A percentile compares a stretch with the other conserved stretches of the same genome.
These are phyloP conservation scores for Lordiphosa fenestrarum DNA, from an alignment of 2,888 invertebrate genomes.

Conservation along the genomic window DNA sequence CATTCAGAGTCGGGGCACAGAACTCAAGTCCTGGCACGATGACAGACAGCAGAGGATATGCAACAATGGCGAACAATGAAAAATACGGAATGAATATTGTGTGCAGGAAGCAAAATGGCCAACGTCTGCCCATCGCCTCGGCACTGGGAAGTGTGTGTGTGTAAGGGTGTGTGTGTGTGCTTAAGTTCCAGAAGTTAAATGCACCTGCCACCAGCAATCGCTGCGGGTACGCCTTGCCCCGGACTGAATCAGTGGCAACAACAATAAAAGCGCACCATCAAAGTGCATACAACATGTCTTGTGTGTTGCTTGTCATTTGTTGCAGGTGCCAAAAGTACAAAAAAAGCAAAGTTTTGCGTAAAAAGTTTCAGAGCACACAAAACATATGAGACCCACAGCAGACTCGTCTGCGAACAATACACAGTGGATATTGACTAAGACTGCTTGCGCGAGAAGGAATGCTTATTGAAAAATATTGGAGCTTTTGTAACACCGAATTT, in stretches of 20 bases:
- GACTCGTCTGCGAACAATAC: neutral
- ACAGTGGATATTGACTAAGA: slow-evolving; percentile 4
- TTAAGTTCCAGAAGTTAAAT: slow-evolving; percentile 70
- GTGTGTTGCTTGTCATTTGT: slow-evolving; percentile 29
- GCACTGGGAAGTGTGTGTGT: slow-evolving; percentile 29
- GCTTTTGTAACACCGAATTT: no score
- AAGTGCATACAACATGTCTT: slow-evolving; percentile 33
- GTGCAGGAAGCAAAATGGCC: slow-evolving; percentile 52
- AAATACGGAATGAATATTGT: slow-evolving; percentile 43
- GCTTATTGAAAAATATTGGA: no score
- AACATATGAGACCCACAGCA: slow-evolving; percentile 1
- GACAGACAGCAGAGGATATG: slow-evolving; percentile 26
- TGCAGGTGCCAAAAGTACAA: slow-evolving; percentile 53
- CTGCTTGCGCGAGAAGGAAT: no score
- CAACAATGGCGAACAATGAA: slow-evolving; percentile 54
- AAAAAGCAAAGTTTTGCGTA: slow-evolving; percentile 26
- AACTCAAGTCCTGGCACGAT: slow-evolving; percentile 19
- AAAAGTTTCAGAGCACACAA: slow-evolving; percentile 9
- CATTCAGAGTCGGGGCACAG: slow-evolving; percentile 19
- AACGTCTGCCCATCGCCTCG: slow-evolving; percentile 28
- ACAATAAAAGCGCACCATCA: slow-evolving; percentile 39
- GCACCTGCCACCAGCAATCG: slow-evolving; percentile 59
- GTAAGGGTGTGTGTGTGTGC: slow-evolving; percentile 36
- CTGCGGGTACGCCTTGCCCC: slow-evolving; percentile 17
- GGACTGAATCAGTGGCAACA: slow-evolving; percentile 29